Percentiles rank a stretch among this genome's conserved stretches.
These are phyloP conservation scores for Calliopsis andreniformis DNA, from an alignment of 1,140 invertebrate species.

Conservation along the genomic window DNA sequence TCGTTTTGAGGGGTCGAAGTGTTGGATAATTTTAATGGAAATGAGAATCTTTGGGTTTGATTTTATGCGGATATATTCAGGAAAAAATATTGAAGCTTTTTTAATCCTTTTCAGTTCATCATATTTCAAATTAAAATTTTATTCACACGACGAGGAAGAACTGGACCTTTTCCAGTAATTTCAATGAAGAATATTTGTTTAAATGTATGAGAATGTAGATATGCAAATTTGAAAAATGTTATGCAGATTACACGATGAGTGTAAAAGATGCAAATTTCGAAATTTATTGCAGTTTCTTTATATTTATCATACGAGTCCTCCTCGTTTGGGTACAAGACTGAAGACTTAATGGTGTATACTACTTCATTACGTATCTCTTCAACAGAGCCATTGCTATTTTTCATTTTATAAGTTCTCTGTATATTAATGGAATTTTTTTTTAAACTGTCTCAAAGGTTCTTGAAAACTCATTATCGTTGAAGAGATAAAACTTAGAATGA, in stretches of 20 bases:
- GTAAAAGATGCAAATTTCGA: background rate
- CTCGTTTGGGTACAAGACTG: no score
- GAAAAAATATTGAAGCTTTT: no score
- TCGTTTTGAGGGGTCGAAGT: no score
- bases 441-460: background rate
- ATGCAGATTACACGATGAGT: background rate
- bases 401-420: background rate
- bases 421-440: background rate
- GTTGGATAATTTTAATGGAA: no score
- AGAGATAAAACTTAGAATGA: conserved; percentile 38
- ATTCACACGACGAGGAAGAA: no score
- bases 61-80: no score
- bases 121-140: no score
- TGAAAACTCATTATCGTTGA: conserved; percentile 16
- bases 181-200: background rate
- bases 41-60: no score
- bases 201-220: background rate
- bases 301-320: background rate
- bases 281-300: background rate
- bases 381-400: background rate
- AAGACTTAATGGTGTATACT: no score
- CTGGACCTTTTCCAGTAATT: no score
- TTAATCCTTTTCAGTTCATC: no score
- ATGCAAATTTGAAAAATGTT: background rate
- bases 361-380: background rate